Evolutionary conservation across 37 sponge, comb jelly and placozoan species (phyloP), one percentile per base, ranked within the genome.

Genomic region (Aphrocallistes beatrix): DNA sequence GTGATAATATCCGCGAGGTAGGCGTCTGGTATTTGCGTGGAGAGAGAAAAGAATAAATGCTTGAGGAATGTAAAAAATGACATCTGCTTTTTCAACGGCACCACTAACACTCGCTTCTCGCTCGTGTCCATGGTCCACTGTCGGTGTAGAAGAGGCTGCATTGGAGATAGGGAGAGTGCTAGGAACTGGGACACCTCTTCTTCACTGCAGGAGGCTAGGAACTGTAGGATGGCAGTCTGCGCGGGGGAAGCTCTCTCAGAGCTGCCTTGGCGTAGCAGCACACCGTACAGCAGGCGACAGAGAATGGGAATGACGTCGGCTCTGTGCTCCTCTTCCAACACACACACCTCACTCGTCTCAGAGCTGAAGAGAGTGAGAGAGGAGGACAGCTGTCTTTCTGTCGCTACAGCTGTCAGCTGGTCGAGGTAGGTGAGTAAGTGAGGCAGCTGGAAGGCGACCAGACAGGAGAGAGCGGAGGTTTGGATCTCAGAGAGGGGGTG

Each of bases 401-500:
- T 60, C 6, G 32, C 34, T 28, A 60, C 75, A 25, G 75, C 75
- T 60, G 17, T 28, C 3, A 60, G 38, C 23, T 17, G 89, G 88
- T 81, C 92, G 91, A 25, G 51, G 88, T 95, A 95, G 16, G 88
- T 90, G 13, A 81, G 37, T 0, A 95, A 51, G 51, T 86, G 84
- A 16, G 88, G 37, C 23, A 85, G 86, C 81, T 90, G 89, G 92
- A 84, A 93, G 23, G 87, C 87, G 51, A 89, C 38, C 28, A 95
- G 69, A 36, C 91, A 88, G 38, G 87, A 83, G 36, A 95, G 83
- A 83, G 94, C 90, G n/a, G 89, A 86, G 48, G 40, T 36, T 85
- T 95, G 96, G 23, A 95, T 82, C n/a, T 87, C 87, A 81, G 88
- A 38, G 8, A 90, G 87, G n/a, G 82, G 87, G 48, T 91, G 92